Base-by-base conservation (phyloP, 2,113 vertebrate genomes). In the Psophia crepitans region DNA sequence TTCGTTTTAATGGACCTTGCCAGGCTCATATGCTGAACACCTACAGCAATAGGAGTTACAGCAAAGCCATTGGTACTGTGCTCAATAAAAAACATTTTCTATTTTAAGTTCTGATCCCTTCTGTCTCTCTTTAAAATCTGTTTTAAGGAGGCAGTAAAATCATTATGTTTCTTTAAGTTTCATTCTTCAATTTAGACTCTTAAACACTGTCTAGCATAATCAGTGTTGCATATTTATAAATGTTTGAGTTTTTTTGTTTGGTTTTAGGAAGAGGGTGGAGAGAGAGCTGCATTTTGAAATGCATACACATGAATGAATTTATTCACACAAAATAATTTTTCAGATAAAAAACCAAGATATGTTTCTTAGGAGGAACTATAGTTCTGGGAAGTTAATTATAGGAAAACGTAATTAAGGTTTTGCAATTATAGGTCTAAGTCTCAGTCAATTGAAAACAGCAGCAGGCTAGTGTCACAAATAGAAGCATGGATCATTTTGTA, bases 401-500 rank as follows among this genome's bases (percentile, higher is more conserved):
- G 61, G 73, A 75, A 93, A 95, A 82, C 39, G 56, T 91, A 93
- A 89, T 97, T 92, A 95, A 91, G 56, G 79, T 87, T 94, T 69
- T 95, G 65, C 84, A 71, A 49, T 96, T 97, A 54, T 24, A 92
- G 33, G 33, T 85, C 54, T 84, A 58, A 85, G 57, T 64, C 63
- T 94, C 53, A 60, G n/a, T 89, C 78, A 93, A 26, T 37, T 96
- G 87, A 85, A 95, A 96, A 88, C 68, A 92, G 85, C 69, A 89
- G 74, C 60, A 93, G 88, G 48, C 54, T 84, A 37, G 23, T 93
- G 68, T 93, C 93, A 77, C n/a, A 90, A 66, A n/a, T 19, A 68
- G 90, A 70, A 92, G 64, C 56, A 14, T 66, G 85, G 78, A 93
- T 94, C 51, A 70, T 71, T 95, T 86, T 93, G 58, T 80, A 88